Evolutionary conservation across 1,140 invertebrate genomes (phyloP).

Genomic region (Anadara kagoshimensis): DNA sequence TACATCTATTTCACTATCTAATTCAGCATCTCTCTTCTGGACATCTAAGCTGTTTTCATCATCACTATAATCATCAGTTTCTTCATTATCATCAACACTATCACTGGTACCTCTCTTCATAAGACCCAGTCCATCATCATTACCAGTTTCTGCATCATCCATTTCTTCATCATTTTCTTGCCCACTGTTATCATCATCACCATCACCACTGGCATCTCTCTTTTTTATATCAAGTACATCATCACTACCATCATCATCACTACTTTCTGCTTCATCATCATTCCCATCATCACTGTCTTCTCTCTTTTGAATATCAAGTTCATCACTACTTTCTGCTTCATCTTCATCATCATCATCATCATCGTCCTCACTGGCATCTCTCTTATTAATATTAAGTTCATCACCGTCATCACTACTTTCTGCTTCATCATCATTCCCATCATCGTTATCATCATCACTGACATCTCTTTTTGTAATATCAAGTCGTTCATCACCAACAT

Average conservation of each 20-base stretch:
- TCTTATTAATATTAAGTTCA: too few relatives aligned
- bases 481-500: neutral
- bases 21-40: neutral
- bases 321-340: neutral
- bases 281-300: neutral
- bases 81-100: constrained; percentile 2
- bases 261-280: neutral
- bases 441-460: neutral
- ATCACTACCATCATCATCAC: neutral
- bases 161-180: neutral
- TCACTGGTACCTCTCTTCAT: neutral
- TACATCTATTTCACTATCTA: neutral
- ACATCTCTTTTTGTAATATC: neutral
- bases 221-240: too few relatives aligned
- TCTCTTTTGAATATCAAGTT: neutral
- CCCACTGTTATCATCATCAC: too few relatives aligned
- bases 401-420: neutral
- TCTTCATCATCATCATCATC: neutral
- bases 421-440: neutral
- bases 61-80: constrained; percentile 10
- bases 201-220: neutral
- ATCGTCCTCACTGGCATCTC: too few relatives aligned
- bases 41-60: neutral
- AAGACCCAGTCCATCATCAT: neutral
- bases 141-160: neutral